These are phyloP conservation scores for Diploptera punctata DNA, from an alignment of 2,888 invertebrate species.

Conservation along the genomic window DNA sequence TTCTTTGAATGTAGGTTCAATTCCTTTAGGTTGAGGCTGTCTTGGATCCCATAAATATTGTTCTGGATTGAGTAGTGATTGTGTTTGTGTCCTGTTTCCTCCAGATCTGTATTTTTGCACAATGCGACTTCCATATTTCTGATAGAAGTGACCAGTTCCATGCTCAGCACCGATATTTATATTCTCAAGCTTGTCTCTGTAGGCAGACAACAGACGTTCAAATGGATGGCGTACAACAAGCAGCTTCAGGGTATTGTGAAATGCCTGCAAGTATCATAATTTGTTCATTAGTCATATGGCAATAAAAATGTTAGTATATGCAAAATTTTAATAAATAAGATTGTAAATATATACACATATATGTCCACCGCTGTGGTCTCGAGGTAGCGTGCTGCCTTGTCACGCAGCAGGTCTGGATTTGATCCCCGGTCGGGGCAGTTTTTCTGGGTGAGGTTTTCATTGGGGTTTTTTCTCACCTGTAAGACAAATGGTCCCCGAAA, in stretches of 20 bases:
- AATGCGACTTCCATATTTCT: constrained; percentile 58
- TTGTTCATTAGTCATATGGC: too few relatives aligned
- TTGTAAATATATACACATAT: too few relatives aligned
- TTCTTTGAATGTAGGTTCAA: constrained; percentile 61
- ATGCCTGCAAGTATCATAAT: constrained; percentile 50
- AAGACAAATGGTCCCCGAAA: too few relatives aligned
- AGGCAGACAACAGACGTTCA: constrained; percentile 64
- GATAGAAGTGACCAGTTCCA: constrained; percentile 59
- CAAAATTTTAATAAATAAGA: too few relatives aligned
- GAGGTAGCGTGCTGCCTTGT: too few relatives aligned
- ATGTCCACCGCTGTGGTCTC: too few relatives aligned
- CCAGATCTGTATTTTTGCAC: constrained; percentile 56
- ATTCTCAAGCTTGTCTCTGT: constrained; percentile 63
- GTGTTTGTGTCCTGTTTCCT: constrained; percentile 44
- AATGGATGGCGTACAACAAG: constrained; percentile 67
- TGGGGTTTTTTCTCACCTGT: too few relatives aligned
- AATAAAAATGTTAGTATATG: too few relatives aligned
- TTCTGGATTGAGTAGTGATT: constrained; percentile 40
- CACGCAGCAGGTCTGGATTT: too few relatives aligned
- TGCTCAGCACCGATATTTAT: constrained; percentile 55
- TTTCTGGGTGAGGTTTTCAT: too few relatives aligned
- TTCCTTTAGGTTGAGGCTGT: constrained; percentile 49
- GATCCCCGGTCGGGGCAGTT: too few relatives aligned
- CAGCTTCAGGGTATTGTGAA: constrained; percentile 58
- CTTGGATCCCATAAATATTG: constrained; percentile 41